These are phyloP conservation scores for Paralvinella palmiformis DNA, from an alignment of 1,140 invertebrate species.

Conservation along the genomic window DNA sequence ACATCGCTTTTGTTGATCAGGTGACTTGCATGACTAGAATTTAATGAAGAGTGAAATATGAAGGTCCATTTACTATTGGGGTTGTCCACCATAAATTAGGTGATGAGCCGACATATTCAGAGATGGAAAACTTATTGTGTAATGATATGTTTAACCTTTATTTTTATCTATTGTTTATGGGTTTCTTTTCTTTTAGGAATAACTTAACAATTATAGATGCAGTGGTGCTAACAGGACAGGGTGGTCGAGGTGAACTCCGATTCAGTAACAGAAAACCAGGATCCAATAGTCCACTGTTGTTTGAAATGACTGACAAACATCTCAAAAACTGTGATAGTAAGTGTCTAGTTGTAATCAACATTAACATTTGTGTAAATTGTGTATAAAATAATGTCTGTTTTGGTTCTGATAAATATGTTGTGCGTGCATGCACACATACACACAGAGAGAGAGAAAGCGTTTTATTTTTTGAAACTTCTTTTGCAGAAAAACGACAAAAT, in stretches of 20 bases:
- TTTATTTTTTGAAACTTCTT: too few relatives aligned
- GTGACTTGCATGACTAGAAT: too few relatives aligned
- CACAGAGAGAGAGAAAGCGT: too few relatives aligned
- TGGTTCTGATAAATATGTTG: background rate
- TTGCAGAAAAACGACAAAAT: conserved; percentile 52
- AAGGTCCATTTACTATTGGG: too few relatives aligned
- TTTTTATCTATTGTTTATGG: background rate
- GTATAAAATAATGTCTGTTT: too few relatives aligned
- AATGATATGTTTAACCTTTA: too few relatives aligned
- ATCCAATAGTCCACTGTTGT: conserved; percentile 64
- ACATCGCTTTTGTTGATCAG: conserved; percentile 55
- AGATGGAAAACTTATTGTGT: too few relatives aligned
- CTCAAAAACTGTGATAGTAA: conserved; percentile 73
- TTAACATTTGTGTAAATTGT: too few relatives aligned
- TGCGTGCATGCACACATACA: too few relatives aligned
- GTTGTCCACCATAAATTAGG: too few relatives aligned
- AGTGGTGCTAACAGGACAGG: conserved; percentile 72
- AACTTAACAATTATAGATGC: conserved; percentile 89
- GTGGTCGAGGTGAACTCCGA: conserved; percentile 77
- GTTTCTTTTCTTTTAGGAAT: conserved; percentile 61
- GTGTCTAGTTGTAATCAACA: conserved; percentile 38
- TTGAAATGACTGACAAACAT: conserved; percentile 67
- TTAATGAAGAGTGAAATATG: too few relatives aligned
- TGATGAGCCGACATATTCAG: too few relatives aligned
- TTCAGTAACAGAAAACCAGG: conserved; percentile 84